Evolutionary conservation across 1,140 invertebrate species (phyloP), one percentile per base, ranked within the genome.

Genomic region (Tetramorium simillimum): DNA sequence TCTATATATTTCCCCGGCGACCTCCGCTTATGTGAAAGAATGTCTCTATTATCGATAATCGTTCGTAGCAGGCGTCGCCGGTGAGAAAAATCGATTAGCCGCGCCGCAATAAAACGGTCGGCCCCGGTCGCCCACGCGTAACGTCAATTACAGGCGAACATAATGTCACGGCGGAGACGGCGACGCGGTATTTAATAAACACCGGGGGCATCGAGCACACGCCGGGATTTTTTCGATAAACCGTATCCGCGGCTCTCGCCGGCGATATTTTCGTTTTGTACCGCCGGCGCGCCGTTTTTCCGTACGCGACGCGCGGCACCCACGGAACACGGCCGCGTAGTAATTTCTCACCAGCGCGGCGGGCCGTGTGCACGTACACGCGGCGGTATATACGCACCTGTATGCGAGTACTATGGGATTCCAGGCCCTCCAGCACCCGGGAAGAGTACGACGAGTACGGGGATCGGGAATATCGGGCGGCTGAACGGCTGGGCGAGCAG

Each of bases 401-500:
- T 84, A 78, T 72, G 63, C 46, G 63, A 80, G 85, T 67, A 84
- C 56, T 24, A 24, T 80, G 89, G 70, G 85, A 92, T 94, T 94
- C 90, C 92, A 96, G 95, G 85, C 95, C 95, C 21, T 95, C 95
- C 43, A 95, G 93, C 63, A 95, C 94, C 43, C 89, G 86, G 40
- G 94, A 95, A 86, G 56, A 91, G 51, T 92, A 94, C 89, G 95
- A 95, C 63, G 93, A 95, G 60, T 92, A 94, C 85, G 86, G 77
- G 40, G 94, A 95, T 90, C 93, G 91, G 24, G 95, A 95, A 88
- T 95, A 95, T 85, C 88, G 92, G 51, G 94, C 94, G 37, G 95
- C 95, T 3, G 95, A 95, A 90, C 90, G 90, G 70, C 91, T 92
- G 18, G 95, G 95, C 78, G 93, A 93, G 88, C 86, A 92, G 85